Conservation (phyloP, 2,797 vertebrate species). For the Sarcophilus harrisii region DNA sequence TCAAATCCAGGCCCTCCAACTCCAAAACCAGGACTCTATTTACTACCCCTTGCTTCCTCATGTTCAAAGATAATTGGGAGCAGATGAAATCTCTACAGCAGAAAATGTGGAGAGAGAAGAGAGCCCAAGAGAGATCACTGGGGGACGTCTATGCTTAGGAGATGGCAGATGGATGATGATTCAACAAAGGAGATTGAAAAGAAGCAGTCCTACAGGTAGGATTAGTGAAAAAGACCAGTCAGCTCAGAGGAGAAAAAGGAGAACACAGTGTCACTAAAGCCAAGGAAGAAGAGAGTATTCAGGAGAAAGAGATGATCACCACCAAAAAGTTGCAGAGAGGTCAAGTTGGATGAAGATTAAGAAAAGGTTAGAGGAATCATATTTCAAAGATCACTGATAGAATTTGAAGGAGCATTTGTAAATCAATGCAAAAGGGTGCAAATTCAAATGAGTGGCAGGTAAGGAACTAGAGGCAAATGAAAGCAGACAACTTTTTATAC, state of each 20-base stretch:
- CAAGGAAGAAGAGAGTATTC: not conserved
- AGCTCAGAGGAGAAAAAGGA: not conserved
- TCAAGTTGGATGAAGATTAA: not conserved
- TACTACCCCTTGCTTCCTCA: not conserved
- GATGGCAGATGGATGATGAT: not conserved
- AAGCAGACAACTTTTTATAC: not conserved
- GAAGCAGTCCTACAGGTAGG: not conserved
- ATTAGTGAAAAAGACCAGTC: not conserved
- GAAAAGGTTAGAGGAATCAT: not conserved
- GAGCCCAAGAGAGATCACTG: not conserved
- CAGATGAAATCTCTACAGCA: not conserved
- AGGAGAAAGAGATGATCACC: not conserved
- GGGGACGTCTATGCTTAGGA: not conserved
- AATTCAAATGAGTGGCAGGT: not conserved
- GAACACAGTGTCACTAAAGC: not conserved
- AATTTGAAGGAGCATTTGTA: not conserved
- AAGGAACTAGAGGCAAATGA: not conserved
- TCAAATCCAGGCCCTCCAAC: not conserved
- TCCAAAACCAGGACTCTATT: rapidly evolving
- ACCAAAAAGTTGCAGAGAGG: not conserved
- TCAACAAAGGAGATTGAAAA: not conserved
- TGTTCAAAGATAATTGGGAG: not conserved
- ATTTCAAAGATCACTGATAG: not conserved
- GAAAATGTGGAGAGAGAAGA: not conserved
- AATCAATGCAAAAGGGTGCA: not conserved